Conservation (phyloP, 2,888 invertebrate genomes). For the Platypus cylindrus region DNA sequence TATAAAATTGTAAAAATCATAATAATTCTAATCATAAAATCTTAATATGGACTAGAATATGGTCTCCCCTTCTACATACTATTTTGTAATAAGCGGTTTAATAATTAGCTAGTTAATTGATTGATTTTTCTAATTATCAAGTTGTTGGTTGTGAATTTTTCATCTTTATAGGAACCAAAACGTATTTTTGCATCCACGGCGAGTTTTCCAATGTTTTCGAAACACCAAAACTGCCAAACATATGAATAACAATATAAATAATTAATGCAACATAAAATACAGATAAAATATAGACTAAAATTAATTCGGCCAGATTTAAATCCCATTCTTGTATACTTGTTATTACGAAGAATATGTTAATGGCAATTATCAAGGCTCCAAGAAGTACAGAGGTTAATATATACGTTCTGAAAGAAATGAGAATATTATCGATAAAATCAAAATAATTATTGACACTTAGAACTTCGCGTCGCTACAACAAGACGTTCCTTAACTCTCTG, state of each 20-base stretch:
- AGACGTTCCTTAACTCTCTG: too few relatives aligned
- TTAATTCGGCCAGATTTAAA: constrained; percentile 17
- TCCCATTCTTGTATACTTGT: constrained; percentile 40
- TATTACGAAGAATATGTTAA: constrained; percentile 68
- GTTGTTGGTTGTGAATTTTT: neutral
- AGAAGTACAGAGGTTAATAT: constrained; percentile 51
- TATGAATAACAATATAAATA: constrained; percentile 21
- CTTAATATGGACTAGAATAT: constrained; percentile 12
- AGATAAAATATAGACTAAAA: constrained; percentile 17
- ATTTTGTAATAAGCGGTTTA: too few relatives aligned
- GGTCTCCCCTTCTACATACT: neutral
- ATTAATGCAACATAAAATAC: constrained; percentile 19
- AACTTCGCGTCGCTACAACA: too few relatives aligned
- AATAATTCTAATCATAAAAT: constrained; percentile 12
- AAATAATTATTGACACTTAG: too few relatives aligned
- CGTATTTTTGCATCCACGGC: constrained; percentile 19
- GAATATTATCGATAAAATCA: neutral
- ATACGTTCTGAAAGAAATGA: constrained; percentile 42
- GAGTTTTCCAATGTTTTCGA: constrained; percentile 15
- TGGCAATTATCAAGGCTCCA: constrained; percentile 54
- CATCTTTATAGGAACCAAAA: constrained; percentile 14
- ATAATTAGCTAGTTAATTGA: too few relatives aligned
- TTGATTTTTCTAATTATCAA: neutral
- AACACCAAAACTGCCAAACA: constrained; percentile 20
- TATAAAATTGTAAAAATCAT: constrained; percentile 4